phyloP scores from a whole-genome alignment of 1,140 invertebrate genomes.

The Alviniconcha marisindica region DNA sequence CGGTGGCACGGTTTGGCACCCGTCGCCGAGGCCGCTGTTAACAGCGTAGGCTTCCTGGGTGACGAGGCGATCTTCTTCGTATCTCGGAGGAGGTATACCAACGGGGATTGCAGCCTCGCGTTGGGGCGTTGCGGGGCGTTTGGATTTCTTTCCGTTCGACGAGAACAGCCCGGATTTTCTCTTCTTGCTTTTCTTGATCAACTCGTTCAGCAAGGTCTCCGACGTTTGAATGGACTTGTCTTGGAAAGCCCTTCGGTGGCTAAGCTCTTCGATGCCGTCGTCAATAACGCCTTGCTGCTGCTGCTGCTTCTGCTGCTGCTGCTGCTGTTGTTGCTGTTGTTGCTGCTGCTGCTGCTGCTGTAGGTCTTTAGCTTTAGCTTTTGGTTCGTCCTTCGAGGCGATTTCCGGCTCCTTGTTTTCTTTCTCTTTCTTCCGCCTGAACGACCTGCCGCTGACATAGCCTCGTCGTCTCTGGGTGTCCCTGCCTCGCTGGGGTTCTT shows the following conservation, averaged over 20 bases:
- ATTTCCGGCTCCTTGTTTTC: conserved; percentile 7
- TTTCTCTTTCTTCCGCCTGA: conserved; percentile 33
- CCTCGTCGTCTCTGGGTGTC: conserved; percentile 26
- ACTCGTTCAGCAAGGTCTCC: conserved; percentile 19
- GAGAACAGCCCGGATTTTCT: conserved; percentile 18
- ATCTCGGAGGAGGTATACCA: conserved; percentile 15
- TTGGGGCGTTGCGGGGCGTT: background rate
- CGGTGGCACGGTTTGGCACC: background rate
- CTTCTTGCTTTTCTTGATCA: conserved; percentile 24
- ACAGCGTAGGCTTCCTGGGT: background rate
- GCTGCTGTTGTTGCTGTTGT: background rate
- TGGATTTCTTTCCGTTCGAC: conserved; percentile 15
- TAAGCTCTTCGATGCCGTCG: conserved; percentile 22
- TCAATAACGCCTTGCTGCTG: background rate
- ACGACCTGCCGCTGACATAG: conserved; percentile 28
- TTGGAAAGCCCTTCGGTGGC: background rate
- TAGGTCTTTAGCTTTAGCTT: no score
- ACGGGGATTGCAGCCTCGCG: background rate
- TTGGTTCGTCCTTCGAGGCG: background rate
- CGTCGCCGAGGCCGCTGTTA: background rate
- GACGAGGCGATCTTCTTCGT: conserved; percentile 18
- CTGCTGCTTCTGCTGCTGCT: background rate
- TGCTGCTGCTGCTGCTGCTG: background rate
- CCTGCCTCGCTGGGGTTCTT: background rate
- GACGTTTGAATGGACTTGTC: conserved; percentile 43